Evolutionary conservation across 1,140 invertebrate species (phyloP).

Genomic region (Araneus ventricosus): DNA sequence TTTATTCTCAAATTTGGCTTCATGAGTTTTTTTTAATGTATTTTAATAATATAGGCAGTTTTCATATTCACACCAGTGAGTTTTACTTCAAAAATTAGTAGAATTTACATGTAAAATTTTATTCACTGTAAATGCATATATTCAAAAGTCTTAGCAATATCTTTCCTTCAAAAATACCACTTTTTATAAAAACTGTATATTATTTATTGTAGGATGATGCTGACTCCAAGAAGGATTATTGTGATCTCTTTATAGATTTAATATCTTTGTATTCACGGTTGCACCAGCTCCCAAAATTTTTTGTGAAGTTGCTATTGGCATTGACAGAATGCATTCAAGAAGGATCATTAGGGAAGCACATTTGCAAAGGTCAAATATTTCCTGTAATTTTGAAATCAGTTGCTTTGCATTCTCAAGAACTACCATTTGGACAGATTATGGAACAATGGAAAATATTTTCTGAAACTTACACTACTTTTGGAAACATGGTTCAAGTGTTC

Average conservation of each 20-base stretch:
- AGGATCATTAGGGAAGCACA: not conserved
- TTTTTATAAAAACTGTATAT: not conserved
- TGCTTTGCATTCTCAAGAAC: constrained; percentile 82
- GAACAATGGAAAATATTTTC: constrained; percentile 57
- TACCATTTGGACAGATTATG: constrained; percentile 78
- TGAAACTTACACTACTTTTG: constrained; percentile 54
- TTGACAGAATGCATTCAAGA: constrained; percentile 57
- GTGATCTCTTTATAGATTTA: constrained; percentile 22
- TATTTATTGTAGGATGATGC: constrained; percentile 5
- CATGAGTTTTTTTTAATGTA: too few species aligned
- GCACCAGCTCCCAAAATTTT: constrained; percentile 63
- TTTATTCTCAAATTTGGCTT: too few species aligned
- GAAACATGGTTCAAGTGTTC: constrained; percentile 13
- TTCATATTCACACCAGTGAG: not conserved
- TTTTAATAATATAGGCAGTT: too few species aligned
- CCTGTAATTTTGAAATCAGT: not conserved
- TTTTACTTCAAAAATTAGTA: not conserved
- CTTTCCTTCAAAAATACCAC: not conserved
- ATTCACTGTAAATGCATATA: not conserved
- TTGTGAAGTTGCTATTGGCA: constrained; percentile 38
- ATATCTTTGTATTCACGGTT: constrained; percentile 23
- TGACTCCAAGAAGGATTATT: constrained; percentile 41
- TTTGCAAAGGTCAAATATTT: constrained; percentile 34
- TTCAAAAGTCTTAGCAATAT: not conserved
- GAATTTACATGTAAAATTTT: not conserved